Evolutionary conservation across 2,113 vertebrate genomes (phyloP).

Genomic region (Enhydra lutris): DNA sequence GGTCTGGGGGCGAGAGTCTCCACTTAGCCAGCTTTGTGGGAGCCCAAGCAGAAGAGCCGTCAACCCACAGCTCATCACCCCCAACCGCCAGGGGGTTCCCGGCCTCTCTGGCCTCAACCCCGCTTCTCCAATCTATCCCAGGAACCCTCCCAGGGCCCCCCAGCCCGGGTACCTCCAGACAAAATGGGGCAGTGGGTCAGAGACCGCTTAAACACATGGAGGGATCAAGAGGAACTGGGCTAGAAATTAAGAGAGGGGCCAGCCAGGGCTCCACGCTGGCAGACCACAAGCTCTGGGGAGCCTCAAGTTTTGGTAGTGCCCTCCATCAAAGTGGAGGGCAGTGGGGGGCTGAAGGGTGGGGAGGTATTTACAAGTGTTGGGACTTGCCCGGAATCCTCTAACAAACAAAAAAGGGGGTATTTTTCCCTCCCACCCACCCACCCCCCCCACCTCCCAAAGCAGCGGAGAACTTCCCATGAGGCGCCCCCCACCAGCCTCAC

Average conservation of each 20-base stretch:
- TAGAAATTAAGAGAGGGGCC: background rate
- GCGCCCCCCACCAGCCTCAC: background rate
- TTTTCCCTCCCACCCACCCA: background rate
- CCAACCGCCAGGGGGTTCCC: background rate
- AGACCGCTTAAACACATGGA: background rate
- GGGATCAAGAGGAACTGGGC: background rate
- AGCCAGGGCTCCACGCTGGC: background rate
- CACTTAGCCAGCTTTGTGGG: background rate
- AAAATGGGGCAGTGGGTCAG: background rate
- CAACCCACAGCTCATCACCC: background rate
- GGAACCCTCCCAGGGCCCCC: background rate
- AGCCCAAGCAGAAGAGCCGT: background rate
- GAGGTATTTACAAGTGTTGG: conserved; percentile 15
- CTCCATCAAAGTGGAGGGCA: background rate
- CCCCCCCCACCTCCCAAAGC: background rate
- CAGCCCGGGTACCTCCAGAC: background rate
- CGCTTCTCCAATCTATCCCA: background rate
- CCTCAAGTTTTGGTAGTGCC: background rate
- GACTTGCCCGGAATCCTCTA: conserved; percentile 1
- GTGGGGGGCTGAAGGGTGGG: background rate
- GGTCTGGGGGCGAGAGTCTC: background rate
- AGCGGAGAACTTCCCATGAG: background rate
- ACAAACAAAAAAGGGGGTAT: background rate
- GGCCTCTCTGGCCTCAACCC: background rate
- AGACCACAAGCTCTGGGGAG: background rate